Conservation (phyloP, 1,140 invertebrate genomes). For the Caenorhabditis latens region DNA sequence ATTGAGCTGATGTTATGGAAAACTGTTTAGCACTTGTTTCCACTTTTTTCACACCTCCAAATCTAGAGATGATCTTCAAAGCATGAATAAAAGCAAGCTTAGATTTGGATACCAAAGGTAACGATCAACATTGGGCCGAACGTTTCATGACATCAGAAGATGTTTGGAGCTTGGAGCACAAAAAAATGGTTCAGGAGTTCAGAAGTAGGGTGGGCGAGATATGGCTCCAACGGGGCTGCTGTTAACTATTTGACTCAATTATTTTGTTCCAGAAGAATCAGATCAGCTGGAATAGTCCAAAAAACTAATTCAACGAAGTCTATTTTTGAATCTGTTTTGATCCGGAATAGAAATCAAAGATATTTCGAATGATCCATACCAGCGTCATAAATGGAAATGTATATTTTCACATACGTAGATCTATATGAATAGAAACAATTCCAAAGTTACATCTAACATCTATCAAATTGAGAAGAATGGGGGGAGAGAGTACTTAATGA, state of each 20-base stretch:
- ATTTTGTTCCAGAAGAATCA: too few species aligned
- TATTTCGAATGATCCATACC: too few species aligned
- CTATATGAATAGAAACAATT: not conserved
- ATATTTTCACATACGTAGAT: not conserved
- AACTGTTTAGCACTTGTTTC: not conserved
- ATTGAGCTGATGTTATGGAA: not conserved
- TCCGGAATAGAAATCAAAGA: not conserved
- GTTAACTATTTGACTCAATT: too few species aligned
- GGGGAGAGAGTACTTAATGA: not conserved
- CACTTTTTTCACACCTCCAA: constrained; percentile 25
- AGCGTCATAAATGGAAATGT: too few species aligned
- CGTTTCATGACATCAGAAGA: constrained; percentile 6
- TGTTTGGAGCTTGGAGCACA: constrained; percentile 13
- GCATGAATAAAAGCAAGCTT: constrained; percentile 7
- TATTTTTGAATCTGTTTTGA: too few species aligned
- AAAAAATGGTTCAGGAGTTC: not conserved
- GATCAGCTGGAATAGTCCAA: too few species aligned
- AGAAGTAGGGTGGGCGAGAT: not conserved
- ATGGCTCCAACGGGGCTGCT: too few species aligned
- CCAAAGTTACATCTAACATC: constrained; percentile 2
- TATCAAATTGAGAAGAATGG: not conserved
- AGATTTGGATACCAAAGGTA: not conserved
- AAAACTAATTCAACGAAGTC: too few species aligned
- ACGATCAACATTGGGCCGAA: constrained; percentile 1
- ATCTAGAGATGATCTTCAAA: constrained; percentile 6